Conservation (phyloP, 2,113 vertebrate genomes). For the Eubucco bourcierii region DNA sequence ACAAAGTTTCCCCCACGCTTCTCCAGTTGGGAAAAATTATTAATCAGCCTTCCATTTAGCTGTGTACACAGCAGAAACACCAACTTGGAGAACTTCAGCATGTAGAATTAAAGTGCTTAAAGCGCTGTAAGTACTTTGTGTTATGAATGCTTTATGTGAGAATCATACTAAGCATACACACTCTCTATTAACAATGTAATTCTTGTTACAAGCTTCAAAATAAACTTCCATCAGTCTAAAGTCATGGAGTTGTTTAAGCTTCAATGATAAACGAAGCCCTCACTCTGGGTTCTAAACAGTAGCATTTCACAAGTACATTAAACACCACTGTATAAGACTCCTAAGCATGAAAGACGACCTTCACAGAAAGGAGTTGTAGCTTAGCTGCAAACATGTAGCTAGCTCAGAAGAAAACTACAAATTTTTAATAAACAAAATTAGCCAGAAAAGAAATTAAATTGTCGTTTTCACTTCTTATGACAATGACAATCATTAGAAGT, state of each 20-base stretch:
- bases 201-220: background rate
- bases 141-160: background rate
- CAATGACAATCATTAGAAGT: rapidly evolving
- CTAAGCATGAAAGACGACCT: background rate
- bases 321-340: background rate
- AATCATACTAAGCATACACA: background rate
- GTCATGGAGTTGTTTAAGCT: background rate
- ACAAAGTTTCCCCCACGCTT: slow-evolving; percentile 31
- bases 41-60: background rate
- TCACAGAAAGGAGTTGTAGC: background rate
- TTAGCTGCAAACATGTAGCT: too few relatives aligned
- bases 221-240: background rate
- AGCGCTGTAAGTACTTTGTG: too few relatives aligned
- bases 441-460: background rate
- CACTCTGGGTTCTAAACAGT: rapidly evolving
- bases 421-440: background rate
- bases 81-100: background rate
- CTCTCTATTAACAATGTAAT: background rate
- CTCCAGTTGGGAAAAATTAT: slow-evolving; percentile 19
- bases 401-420: too few relatives aligned
- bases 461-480: background rate
- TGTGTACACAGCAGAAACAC: background rate
- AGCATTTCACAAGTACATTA: background rate
- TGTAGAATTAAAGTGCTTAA: background rate
- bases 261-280: background rate